Percentiles rank a stretch among this genome's conserved stretches.
These are phyloP conservation scores for Phyto melanocephala DNA, from an alignment of 2,888 invertebrate genomes.

Conservation along the genomic window DNA sequence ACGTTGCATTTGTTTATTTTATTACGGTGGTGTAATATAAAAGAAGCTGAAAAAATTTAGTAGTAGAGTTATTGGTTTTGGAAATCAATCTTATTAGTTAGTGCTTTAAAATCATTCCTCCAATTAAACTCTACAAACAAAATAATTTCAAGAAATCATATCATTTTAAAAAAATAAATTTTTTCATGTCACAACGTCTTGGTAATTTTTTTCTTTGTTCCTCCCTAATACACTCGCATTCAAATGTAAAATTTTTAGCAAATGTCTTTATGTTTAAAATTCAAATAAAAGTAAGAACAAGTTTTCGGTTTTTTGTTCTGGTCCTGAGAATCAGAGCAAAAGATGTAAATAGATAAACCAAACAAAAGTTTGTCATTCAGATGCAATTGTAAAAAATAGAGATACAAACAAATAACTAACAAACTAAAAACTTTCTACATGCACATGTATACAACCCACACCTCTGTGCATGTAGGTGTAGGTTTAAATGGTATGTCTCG, in stretches of 20 bases:
- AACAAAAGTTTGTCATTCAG: constrained; percentile 56
- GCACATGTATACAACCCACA: too few relatives aligned
- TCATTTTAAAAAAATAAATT: too few relatives aligned
- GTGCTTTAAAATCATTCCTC: too few relatives aligned
- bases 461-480: too few relatives aligned
- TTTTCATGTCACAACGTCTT: too few relatives aligned
- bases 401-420: constrained; percentile 45
- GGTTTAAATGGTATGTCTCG: too few relatives aligned
- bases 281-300: constrained; percentile 38
- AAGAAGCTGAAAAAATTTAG: too few relatives aligned
- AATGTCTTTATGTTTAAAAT: constrained; percentile 52
- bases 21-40: not conserved
- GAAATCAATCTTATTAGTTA: too few relatives aligned
- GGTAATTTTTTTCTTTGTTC: too few relatives aligned
- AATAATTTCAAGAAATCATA: too few relatives aligned
- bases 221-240: not conserved
- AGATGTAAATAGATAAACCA: constrained; percentile 61
- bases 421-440: not conserved
- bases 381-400: constrained; percentile 66
- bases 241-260: constrained; percentile 24
- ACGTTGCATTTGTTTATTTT: not conserved
- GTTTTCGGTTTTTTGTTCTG: not conserved
- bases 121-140: too few relatives aligned
- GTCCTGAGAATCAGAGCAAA: constrained; percentile 49
- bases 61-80: too few relatives aligned